A percentile compares a stretch with the other conserved stretches of the same genome.
Conservation (phyloP, 2,113 vertebrate genomes). For the Arothron firmamentum region DNA sequence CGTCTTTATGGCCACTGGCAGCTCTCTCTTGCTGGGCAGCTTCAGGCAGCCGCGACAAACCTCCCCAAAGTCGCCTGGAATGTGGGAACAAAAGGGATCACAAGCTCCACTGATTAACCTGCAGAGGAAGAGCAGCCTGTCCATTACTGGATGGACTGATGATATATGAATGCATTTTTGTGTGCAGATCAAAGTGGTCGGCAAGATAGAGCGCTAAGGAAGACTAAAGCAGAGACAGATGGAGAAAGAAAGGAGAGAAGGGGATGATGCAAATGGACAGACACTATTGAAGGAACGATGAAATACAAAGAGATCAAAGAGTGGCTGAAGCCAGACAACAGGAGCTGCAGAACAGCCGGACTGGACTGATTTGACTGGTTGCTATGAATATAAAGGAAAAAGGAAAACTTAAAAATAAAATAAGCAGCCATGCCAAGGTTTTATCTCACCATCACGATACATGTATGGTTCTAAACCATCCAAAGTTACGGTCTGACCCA, state of each 20-base stretch:
- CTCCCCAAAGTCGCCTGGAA: conserved; percentile 87
- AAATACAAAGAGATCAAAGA: conserved; percentile 48
- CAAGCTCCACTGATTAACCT: background rate
- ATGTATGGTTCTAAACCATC: background rate
- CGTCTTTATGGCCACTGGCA: conserved; percentile 87
- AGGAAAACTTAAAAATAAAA: too few species aligned
- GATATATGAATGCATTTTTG: background rate
- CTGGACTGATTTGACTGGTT: too few species aligned
- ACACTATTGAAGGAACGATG: conserved; percentile 20
- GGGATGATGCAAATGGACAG: conserved; percentile 41
- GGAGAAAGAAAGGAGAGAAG: conserved; percentile 13
- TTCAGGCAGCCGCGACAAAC: conserved; percentile 86
- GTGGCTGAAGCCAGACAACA: conserved; percentile 15
- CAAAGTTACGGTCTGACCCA: background rate
- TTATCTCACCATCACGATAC: background rate
- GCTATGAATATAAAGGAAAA: too few species aligned
- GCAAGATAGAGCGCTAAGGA: background rate
- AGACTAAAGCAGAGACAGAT: background rate
- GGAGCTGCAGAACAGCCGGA: conserved; percentile 1
- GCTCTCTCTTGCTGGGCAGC: conserved; percentile 88
- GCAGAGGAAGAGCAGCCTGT: background rate
- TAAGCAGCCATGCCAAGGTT: too few species aligned
- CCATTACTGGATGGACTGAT: background rate
- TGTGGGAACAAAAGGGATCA: conserved; percentile 19
- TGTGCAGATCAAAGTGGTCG: conserved; percentile 7